Evolutionary conservation across 2,888 invertebrate species (phyloP).

Genomic region (Galerucella nymphaeae): DNA sequence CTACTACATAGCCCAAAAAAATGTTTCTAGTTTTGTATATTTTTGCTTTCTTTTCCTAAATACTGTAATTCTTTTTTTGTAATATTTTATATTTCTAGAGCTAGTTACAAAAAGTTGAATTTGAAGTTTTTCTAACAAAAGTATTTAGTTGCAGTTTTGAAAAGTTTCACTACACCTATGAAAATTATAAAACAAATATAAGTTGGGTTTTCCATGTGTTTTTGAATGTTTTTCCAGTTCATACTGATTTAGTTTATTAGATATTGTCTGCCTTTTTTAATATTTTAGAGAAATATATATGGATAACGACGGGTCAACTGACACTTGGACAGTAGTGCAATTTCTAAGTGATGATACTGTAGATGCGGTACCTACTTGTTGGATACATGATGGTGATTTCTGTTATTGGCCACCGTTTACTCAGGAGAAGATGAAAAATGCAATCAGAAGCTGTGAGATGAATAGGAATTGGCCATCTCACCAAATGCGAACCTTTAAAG

Average conservation of each 20-base stretch:
- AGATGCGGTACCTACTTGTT: neutral
- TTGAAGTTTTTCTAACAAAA: neutral
- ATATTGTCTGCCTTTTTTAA: too few species aligned
- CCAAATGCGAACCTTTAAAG: neutral
- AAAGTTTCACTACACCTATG: too few species aligned
- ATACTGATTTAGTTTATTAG: too few species aligned
- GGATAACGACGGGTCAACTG: too few species aligned
- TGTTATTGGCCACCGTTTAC: neutral
- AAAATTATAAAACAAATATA: too few species aligned
- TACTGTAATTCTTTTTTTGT: neutral
- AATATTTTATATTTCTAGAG: neutral
- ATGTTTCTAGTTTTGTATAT: neutral
- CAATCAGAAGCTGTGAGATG: conserved; percentile 2
- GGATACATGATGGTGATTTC: conserved; percentile 4
- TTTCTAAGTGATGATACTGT: too few species aligned
- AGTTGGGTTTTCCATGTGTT: too few species aligned
- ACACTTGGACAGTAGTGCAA: too few species aligned
- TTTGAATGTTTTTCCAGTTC: too few species aligned
- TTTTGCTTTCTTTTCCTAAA: neutral
- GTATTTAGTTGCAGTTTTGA: neutral
- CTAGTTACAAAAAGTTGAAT: too few species aligned
- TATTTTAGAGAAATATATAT: too few species aligned
- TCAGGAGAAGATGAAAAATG: neutral
- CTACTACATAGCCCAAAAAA: conserved; percentile 2
- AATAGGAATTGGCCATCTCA: conserved; percentile 2